Evolutionary conservation across 2,113 vertebrate species (phyloP), one percentile per base, ranked within the genome.

Genomic region (Ursus arctos): DNA sequence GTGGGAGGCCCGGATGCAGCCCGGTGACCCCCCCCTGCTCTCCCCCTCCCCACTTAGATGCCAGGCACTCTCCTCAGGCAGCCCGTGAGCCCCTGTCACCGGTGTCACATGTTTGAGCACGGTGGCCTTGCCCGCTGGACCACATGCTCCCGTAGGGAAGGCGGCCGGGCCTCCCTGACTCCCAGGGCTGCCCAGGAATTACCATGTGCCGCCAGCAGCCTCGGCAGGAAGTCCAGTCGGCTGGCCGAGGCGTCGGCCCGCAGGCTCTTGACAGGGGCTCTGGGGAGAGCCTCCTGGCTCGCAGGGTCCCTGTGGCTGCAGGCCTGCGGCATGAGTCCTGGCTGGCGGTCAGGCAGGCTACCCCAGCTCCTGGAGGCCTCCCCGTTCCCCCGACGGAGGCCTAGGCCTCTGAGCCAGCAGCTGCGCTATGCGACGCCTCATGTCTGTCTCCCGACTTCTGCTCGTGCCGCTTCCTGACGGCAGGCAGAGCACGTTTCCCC

Each of bases 341-440:
- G 59, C 18, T 47, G 59, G 59, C 2, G 6, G 28, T 49, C 43
- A 5, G 43, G 3, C 0, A 1, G 16, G 59, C 28, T 4, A 1
- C 15, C 28, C 21, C 18, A 13, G 28, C 43, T 4, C 28, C 59
- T 14, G 19, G 80, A 65, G 82, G 40, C 28, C 59, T 65, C 19
- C 5, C 31, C 7, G 31, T 31, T n/a, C 49, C 19, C n/a, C 19
- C 0, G 5, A 33, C 16, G 21, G 28, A 28, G 28, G 49, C 76
- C 15, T 72, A 1, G 4, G 24, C 5, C 13, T 3, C 74, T 6
- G 36, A 76, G 43, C 72, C 72, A 47, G 72, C 6, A 3, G 13
- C 40, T 1, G 5, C 21, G 22, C 72, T 43, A 43, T 43, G 43
- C 43, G 43, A 43, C 43, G 43, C 55, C 11, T 72, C 69, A 24